phyloP scores from a whole-genome alignment of 1,140 invertebrate species.

The Hypothenemus hampei region DNA sequence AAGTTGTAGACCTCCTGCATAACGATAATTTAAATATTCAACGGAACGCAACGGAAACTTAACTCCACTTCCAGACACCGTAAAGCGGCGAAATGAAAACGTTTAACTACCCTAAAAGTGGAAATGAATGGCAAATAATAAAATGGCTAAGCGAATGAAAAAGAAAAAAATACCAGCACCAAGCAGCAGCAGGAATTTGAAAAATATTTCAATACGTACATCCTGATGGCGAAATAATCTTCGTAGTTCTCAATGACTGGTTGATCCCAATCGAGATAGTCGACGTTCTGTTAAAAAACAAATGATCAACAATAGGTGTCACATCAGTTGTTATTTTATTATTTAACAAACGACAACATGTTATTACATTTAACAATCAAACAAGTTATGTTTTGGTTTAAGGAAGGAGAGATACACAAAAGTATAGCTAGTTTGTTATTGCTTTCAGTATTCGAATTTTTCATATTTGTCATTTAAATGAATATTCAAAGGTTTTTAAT shows the following conservation, averaged over 20 bases:
- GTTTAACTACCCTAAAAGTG: background rate
- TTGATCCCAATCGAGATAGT: constrained; percentile 46
- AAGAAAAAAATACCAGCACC: background rate
- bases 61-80: background rate
- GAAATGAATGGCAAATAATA: background rate
- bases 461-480: too few species aligned
- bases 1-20: too few species aligned
- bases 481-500: too few species aligned
- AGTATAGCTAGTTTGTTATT: too few species aligned
- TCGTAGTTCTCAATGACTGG: constrained; percentile 44
- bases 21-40: too few species aligned
- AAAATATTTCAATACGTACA: constrained; percentile 8
- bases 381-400: too few species aligned
- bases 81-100: background rate
- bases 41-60: background rate
- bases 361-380: background rate
- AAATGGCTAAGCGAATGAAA: background rate
- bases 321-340: background rate
- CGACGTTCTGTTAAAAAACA: constrained; percentile 47
- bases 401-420: too few species aligned
- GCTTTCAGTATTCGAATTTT: too few species aligned
- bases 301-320: too few species aligned
- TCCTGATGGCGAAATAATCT: constrained; percentile 33
- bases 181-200: background rate
- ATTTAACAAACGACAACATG: background rate